phyloP scores from a whole-genome alignment of 2,797 vertebrate genomes.

The Eulemur rubriventer region DNA sequence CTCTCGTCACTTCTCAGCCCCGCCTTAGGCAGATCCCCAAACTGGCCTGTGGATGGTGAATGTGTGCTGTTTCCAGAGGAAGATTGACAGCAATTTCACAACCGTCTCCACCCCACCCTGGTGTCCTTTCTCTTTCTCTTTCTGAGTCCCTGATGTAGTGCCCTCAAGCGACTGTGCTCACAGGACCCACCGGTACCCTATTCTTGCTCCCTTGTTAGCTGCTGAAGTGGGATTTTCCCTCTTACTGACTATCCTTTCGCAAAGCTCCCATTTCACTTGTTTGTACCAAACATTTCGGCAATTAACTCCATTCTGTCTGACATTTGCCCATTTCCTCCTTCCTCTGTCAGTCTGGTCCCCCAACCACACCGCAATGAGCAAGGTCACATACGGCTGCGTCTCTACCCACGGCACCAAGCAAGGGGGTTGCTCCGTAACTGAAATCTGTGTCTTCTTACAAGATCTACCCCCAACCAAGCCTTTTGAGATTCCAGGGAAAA shows the following conservation, averaged over 20 bases:
- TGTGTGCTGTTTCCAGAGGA: not conserved
- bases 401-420: not conserved
- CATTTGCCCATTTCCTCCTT: not conserved
- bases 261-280: not conserved
- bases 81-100: not conserved
- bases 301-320: not conserved
- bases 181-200: not conserved
- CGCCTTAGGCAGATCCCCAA: not conserved
- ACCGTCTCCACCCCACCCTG: not conserved
- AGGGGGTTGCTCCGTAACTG: not conserved
- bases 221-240: not conserved
- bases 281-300: not conserved
- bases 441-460: not conserved
- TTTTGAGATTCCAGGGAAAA: not conserved
- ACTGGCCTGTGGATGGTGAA: not conserved
- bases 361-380: rapidly evolving
- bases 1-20: not conserved
- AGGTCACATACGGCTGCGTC: not conserved
- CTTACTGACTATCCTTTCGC: not conserved
- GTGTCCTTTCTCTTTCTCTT: not conserved
- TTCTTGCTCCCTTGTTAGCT: not conserved
- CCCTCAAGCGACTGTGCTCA: not conserved
- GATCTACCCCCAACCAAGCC: not conserved
- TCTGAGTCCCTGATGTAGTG: not conserved
- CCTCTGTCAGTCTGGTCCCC: not conserved